Percentiles rank a stretch among this genome's conserved stretches.
phyloP scores from a whole-genome alignment of 1,140 invertebrate genomes.

The Mamestra configurata region DNA sequence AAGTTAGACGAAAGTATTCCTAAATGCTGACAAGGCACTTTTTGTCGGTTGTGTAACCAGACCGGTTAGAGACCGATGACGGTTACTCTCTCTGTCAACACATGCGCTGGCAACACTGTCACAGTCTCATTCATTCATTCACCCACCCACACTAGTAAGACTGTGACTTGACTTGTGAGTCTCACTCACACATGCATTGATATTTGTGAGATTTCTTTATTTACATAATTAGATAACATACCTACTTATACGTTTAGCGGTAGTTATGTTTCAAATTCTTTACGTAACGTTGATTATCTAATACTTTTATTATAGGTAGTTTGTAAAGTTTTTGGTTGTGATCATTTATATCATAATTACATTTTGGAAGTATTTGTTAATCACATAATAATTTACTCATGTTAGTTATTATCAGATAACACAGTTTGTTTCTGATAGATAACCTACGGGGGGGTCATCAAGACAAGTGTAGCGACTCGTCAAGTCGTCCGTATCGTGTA shows the following conservation, averaged over 20 bases:
- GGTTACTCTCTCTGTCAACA: too few species aligned
- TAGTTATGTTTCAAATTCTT: conserved; percentile 25
- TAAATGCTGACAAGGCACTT: too few species aligned
- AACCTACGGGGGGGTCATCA: conserved; percentile 16
- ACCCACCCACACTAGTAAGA: too few species aligned
- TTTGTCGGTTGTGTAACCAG: too few species aligned
- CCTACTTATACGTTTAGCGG: neutral
- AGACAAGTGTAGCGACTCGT: neutral
- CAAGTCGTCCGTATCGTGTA: neutral
- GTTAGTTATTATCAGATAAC: conserved; percentile 6
- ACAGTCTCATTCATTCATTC: too few species aligned
- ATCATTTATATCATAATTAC: neutral
- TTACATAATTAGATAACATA: conserved; percentile 10
- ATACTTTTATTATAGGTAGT: neutral
- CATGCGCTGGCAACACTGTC: too few species aligned
- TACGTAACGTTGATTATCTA: conserved; percentile 32
- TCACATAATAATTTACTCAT: neutral
- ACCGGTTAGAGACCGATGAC: too few species aligned
- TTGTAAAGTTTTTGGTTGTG: neutral
- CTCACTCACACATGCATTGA: too few species aligned
- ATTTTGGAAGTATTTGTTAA: neutral
- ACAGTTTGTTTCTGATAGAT: conserved; percentile 1
- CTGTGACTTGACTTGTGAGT: too few species aligned
- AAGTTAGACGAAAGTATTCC: too few species aligned
- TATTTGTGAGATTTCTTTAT: conserved; percentile 19